Conservation (phyloP, 2,113 vertebrate species). For the Origma solitaria region DNA sequence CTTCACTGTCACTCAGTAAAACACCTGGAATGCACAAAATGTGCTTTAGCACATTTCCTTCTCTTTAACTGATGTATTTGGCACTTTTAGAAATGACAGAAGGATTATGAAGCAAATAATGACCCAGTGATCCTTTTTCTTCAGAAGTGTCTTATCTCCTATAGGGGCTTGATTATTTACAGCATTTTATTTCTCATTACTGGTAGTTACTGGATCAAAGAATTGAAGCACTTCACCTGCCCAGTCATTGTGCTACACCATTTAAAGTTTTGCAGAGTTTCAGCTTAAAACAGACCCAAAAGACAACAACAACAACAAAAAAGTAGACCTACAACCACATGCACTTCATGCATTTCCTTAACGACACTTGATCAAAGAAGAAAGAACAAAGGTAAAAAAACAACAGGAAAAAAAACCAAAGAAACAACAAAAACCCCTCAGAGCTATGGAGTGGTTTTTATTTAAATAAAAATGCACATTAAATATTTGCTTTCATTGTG, state of each 20-base stretch:
- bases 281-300: not conserved
- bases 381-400: not conserved
- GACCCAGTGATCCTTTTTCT: not conserved
- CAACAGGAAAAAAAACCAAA: not conserved
- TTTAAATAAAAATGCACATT: not conserved
- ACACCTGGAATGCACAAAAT: not conserved
- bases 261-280: not conserved
- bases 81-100: not conserved
- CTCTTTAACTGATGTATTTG: not conserved
- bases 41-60: not conserved
- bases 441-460: not conserved
- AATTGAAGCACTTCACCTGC: not conserved
- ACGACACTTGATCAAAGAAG: not conserved
- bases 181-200: not conserved
- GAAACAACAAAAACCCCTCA: not conserved
- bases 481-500: not conserved
- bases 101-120: not conserved
- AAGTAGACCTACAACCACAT: not conserved
- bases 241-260: not conserved
- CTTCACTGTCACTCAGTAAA: not conserved
- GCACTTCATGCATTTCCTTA: not conserved
- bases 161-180: not conserved
- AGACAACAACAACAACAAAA: not conserved
- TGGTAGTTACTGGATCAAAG: not conserved
- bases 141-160: not conserved